These are phyloP conservation scores for Pseudorhombus dupliciocellatus DNA, from an alignment of 2,113 vertebrate species.

Conservation along the genomic window DNA sequence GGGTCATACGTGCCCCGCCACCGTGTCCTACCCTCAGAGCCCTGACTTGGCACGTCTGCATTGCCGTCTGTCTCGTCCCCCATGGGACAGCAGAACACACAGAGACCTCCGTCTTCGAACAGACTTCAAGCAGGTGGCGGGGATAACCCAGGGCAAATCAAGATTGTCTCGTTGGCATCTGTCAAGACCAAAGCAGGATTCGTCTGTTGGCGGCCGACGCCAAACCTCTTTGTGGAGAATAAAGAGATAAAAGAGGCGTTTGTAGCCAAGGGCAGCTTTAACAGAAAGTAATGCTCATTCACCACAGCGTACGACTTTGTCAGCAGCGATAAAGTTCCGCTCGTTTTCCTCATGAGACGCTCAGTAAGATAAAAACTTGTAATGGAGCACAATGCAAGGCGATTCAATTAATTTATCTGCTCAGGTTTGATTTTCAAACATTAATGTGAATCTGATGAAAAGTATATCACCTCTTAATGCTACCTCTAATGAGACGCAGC, in stretches of 20 bases:
- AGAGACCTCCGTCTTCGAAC: constrained; percentile 29
- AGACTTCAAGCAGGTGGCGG: constrained; percentile 38
- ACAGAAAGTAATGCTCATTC: neutral
- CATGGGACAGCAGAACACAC: constrained; percentile 31
- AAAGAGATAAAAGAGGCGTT: neutral
- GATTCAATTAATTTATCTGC: neutral
- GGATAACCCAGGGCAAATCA: constrained; percentile 48
- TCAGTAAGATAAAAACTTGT: neutral
- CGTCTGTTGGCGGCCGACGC: constrained; percentile 3
- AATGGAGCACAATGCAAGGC: neutral
- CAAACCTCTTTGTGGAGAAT: neutral
- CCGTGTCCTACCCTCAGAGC: constrained; percentile 12
- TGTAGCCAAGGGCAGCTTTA: constrained; percentile 5
- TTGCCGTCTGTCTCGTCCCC: constrained; percentile 49
- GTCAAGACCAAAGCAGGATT: neutral
- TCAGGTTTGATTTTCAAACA: constrained; percentile 2
- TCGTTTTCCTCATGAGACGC: neutral
- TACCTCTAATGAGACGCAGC: neutral
- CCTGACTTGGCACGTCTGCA: constrained; percentile 40
- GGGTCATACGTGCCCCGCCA: constrained; percentile 15
- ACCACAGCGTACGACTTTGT: constrained; percentile 3
- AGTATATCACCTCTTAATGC: neutral
- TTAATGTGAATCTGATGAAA: constrained; percentile 1
- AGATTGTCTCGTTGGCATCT: constrained; percentile 40
- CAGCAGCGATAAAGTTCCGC: neutral